Base-by-base conservation (phyloP, 2,797 vertebrate species). In the Heteromormyrus szaboi region DNA sequence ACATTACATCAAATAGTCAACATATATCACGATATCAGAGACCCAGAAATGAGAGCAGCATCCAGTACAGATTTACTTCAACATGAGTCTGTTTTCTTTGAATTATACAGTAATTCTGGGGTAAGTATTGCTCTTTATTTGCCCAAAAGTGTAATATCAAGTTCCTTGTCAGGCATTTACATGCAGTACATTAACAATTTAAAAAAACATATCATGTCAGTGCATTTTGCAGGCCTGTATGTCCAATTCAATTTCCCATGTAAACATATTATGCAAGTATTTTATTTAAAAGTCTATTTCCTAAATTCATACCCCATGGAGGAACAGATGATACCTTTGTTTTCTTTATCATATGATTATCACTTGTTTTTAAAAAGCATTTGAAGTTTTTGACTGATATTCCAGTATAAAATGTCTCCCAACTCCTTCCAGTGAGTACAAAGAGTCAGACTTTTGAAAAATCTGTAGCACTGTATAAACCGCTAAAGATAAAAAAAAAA, bases 401-500 rank as follows among this genome's bases (percentile, higher is more conserved):
- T 50, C 90, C 89, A 89, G 83, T 88, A 90, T 86, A 85, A 90
- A 90, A 87, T 59, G 90, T 90, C 87, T 29, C 81, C 48, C 50
- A 17, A 0, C 46, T 25, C 79, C 50, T 62, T 88, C 72, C 29
- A 65, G 65, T 51, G 85, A 85, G 59, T 88, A 92, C 86, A 92
- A 92, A 92, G 90, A 90, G 25, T 87, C 65, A 54, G 68, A 37
- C 76, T 89, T 89, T 89, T 87, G 59, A 92, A 93, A 93, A 93
- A 93, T 91, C 91, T 65, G 90, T 76, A 53, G 37, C 14, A 50
- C 50, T 87, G 50, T 33, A 53, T 29, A 86, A 89, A 89, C 81
- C 1, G 33, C 86, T 92, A 59, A 91, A 93, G 89, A 90, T 76
- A 90, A 84, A 72, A 88, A 88, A 37, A 87, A 88, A 88, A 89